A percentile compares a stretch with the other conserved stretches of the same genome.
Conservation (phyloP, 2,113 vertebrate species). For the Dasyprocta punctata region DNA sequence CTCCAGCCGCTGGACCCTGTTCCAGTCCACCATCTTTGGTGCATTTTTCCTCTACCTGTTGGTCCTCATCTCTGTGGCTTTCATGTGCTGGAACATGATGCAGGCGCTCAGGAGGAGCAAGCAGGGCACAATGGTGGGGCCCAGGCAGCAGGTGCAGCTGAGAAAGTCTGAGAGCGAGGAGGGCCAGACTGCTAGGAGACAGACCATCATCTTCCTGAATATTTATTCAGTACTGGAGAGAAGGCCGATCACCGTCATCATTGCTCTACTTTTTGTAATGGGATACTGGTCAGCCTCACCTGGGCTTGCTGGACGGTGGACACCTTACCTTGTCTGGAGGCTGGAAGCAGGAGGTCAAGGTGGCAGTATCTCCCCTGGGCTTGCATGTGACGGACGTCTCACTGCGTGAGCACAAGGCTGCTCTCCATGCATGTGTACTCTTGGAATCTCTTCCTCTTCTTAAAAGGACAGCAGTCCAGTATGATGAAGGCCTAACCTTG, state of each 20-base stretch:
- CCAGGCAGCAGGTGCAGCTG: constrained; percentile 62
- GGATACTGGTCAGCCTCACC: not conserved
- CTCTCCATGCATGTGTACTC: not conserved
- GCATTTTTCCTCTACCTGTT: constrained; percentile 93
- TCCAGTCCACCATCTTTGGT: constrained; percentile 90
- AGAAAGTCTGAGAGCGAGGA: constrained; percentile 86
- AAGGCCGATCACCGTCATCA: not conserved
- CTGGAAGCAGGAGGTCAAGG: not conserved
- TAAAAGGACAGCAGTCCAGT: not conserved
- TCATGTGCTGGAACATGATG: constrained; percentile 97
- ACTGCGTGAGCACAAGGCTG: not conserved
- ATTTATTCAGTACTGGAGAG: not conserved
- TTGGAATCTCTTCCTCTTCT: not conserved
- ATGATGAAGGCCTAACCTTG: not conserved
- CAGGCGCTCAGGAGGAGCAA: constrained; percentile 84
- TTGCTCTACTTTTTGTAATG: not conserved
- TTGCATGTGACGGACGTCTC: not conserved
- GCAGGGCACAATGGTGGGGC: constrained; percentile 46
- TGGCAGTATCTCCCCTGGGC: not conserved
- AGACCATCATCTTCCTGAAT: constrained; percentile 92
- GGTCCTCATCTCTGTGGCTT: constrained; percentile 88
- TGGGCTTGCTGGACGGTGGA: not conserved
- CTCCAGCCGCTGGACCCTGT: constrained; percentile 90
- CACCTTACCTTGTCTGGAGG: not conserved
- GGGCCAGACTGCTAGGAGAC: constrained; percentile 89